Conservation (phyloP, 1,140 invertebrate species). For the Cotesia vestalis region DNA sequence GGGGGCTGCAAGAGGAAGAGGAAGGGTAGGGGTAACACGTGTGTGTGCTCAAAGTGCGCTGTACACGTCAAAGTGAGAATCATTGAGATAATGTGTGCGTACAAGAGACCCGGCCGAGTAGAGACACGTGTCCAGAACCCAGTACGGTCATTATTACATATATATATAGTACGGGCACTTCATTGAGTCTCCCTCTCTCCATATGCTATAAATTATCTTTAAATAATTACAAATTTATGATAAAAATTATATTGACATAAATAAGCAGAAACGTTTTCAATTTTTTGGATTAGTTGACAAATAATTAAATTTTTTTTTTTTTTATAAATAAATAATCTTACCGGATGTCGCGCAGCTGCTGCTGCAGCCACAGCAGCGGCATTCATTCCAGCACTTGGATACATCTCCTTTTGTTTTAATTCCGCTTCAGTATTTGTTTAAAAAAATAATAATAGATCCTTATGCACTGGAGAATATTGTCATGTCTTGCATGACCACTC, state of each 20-base stretch:
- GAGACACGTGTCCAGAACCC: conserved; percentile 36
- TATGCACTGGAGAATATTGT: conserved; percentile 27
- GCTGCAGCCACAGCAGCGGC: conserved; percentile 70
- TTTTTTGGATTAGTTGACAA: too few relatives aligned
- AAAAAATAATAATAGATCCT: conserved; percentile 23
- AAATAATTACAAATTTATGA: too few relatives aligned
- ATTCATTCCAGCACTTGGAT: conserved; percentile 72
- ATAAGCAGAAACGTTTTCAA: too few relatives aligned
- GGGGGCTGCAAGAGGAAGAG: neutral
- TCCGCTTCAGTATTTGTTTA: conserved; percentile 20
- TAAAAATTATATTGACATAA: too few relatives aligned
- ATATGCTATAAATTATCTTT: conserved; percentile 26
- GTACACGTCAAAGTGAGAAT: conserved; percentile 11
- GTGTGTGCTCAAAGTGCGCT: conserved; percentile 11
- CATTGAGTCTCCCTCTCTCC: conserved; percentile 35
- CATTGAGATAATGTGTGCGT: neutral
- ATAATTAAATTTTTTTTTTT: too few relatives aligned
- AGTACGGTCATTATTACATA: conserved; percentile 15
- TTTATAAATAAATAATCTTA: conserved; percentile 50
- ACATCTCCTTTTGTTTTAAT: conserved; percentile 56
- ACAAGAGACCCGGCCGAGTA: conserved; percentile 16
- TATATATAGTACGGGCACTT: conserved; percentile 25
- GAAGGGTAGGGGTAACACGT: conserved; percentile 9
- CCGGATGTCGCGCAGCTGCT: conserved; percentile 70
- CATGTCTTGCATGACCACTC: conserved; percentile 26